Evolutionary conservation across 2,888 invertebrate species (phyloP).

Genomic region (Callosobruchus maculatus): DNA sequence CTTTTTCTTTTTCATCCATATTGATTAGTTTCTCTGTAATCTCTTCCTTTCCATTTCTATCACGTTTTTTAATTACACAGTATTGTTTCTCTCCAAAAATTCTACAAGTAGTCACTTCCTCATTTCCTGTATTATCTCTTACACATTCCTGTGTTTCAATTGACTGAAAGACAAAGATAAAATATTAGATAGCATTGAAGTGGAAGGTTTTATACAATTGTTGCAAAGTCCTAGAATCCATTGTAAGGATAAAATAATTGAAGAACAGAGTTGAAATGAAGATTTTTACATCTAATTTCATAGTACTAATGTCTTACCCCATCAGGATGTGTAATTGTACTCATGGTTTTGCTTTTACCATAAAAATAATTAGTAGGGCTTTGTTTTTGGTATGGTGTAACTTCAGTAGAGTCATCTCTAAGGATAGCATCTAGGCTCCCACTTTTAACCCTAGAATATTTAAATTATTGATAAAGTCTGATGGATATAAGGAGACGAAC

Average conservation of each 20-base stretch:
- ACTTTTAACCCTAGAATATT: constrained; percentile 14
- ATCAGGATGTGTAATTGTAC: constrained; percentile 55
- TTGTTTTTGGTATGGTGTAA: constrained; percentile 5
- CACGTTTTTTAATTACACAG: constrained; percentile 50
- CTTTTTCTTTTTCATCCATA: constrained; percentile 38
- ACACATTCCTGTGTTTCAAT: constrained; percentile 56
- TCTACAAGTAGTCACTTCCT: constrained; percentile 55
- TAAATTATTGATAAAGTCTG: neutral
- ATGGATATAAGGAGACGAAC: no score
- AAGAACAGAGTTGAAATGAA: constrained; percentile 3
- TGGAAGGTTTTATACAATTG: no score
- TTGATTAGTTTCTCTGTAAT: constrained; percentile 40
- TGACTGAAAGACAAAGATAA: no score
- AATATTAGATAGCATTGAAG: no score
- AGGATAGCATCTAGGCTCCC: constrained; percentile 17
- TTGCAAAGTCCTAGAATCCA: no score
- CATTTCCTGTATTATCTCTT: constrained; percentile 57
- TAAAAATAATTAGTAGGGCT: constrained; percentile 36
- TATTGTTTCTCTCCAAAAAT: constrained; percentile 43
- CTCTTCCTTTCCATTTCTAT: constrained; percentile 41
- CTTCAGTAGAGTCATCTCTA: constrained; percentile 5
- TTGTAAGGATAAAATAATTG: no score
- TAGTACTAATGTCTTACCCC: no score
- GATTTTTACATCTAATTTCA: no score
- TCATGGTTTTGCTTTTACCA: constrained; percentile 54